Evolutionary conservation across 2,888 invertebrate species (phyloP).

Genomic region (Drosophila ustulata): DNA sequence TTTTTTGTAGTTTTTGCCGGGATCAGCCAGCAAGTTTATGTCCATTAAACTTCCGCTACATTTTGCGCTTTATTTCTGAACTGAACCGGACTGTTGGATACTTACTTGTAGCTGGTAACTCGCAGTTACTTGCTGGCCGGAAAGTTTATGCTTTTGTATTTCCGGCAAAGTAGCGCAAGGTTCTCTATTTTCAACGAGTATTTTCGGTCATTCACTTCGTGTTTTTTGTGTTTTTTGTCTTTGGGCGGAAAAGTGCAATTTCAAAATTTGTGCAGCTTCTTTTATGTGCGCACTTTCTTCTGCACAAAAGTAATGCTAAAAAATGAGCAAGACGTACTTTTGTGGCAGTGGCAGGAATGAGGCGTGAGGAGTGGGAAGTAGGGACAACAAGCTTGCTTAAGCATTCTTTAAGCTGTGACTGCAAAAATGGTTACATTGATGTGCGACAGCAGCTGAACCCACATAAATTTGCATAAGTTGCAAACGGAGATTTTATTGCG

Average conservation of each 20-base stretch:
- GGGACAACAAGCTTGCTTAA: conserved; percentile 21
- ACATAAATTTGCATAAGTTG: conserved; percentile 65
- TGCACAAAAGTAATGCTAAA: conserved; percentile 48
- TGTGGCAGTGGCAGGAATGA: conserved; percentile 32
- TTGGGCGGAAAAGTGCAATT: conserved; percentile 76
- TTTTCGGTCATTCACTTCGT: conserved; percentile 19
- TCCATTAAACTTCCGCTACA: conserved; percentile 80
- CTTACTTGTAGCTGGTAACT: conserved; percentile 2
- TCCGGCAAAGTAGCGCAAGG: conserved; percentile 66
- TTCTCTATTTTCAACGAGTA: conserved; percentile 6
- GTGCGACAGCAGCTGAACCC: conserved; percentile 47
- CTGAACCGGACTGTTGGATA: conserved; percentile 23
- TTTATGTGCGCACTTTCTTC: conserved; percentile 37
- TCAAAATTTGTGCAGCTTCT: conserved; percentile 67
- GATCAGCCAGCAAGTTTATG: conserved; percentile 72
- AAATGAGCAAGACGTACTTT: conserved; percentile 63
- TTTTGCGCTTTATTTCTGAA: conserved; percentile 64
- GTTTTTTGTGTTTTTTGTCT: conserved; percentile 30
- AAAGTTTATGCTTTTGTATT: conserved; percentile 81
- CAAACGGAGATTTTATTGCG: not conserved
- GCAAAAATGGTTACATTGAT: conserved; percentile 39
- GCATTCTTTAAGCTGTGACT: conserved; percentile 49
- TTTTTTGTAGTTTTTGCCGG: conserved; percentile 15
- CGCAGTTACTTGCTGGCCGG: conserved; percentile 57
- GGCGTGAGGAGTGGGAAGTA: conserved; percentile 3